Conservation (phyloP, 2,797 vertebrate species). For the Lutjanus campechanus region DNA sequence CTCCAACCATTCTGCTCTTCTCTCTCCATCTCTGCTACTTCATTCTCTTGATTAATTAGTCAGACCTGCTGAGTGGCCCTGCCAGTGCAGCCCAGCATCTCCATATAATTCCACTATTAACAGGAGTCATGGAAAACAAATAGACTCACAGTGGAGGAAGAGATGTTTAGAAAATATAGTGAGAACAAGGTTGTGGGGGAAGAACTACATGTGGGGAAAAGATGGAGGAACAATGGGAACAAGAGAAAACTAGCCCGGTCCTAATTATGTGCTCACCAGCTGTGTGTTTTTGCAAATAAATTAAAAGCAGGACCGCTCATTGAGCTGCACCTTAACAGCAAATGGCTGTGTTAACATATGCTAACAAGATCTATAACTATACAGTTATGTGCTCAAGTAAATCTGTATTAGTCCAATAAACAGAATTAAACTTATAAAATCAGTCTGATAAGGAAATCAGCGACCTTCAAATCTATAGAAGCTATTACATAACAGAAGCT, state of each 20-base stretch:
- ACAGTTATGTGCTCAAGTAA: too few relatives aligned
- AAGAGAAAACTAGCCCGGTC: constrained; percentile 17
- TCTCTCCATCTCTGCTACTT: constrained; percentile 29
- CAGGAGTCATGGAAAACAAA: constrained; percentile 62
- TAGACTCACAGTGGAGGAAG: constrained; percentile 36
- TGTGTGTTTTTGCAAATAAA: constrained; percentile 33
- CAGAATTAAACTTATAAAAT: neutral
- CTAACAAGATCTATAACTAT: neutral
- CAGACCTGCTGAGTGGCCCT: constrained; percentile 63
- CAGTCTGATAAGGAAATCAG: neutral
- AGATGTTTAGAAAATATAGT: constrained; percentile 4
- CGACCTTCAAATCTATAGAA: neutral
- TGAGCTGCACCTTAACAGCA: neutral
- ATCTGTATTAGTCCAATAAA: neutral
- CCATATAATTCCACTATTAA: constrained; percentile 67
- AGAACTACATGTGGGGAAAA: constrained; percentile 27
- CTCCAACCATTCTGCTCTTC: neutral
- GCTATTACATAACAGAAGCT: neutral
- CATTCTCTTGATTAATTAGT: constrained; percentile 75
- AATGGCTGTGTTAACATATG: neutral
- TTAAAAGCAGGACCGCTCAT: constrained; percentile 14
- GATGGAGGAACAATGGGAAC: constrained; percentile 9
- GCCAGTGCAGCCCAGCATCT: constrained; percentile 43
- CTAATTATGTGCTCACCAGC: constrained; percentile 54
- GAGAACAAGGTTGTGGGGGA: constrained; percentile 4